These are phyloP conservation scores for Xiphorhynchus erythropygius DNA, from an alignment of 2,797 vertebrate species.

Conservation along the genomic window DNA sequence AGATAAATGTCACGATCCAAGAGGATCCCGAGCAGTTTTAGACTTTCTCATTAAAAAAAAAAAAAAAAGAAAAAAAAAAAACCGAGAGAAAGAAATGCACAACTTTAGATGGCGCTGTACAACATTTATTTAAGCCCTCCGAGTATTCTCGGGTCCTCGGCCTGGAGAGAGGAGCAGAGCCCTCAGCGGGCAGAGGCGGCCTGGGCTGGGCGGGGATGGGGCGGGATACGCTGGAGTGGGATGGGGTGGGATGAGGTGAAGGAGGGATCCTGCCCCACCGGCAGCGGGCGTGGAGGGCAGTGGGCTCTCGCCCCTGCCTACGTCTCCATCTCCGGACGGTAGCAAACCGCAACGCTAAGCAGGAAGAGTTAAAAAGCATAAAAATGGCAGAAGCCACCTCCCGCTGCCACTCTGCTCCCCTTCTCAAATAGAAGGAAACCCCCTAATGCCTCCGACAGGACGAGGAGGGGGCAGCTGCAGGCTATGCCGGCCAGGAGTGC, in stretches of 20 bases:
- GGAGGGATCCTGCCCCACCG: background rate
- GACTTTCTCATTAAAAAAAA: background rate
- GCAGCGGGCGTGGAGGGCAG: background rate
- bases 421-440: background rate
- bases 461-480: background rate
- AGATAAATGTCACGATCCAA: background rate
- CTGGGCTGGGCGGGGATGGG: background rate
- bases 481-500: background rate
- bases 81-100: background rate
- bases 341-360: background rate
- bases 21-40: background rate
- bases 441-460: background rate
- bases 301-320: background rate
- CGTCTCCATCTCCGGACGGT: background rate
- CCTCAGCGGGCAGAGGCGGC: background rate
- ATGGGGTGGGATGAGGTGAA: background rate
- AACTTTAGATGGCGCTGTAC: slow-evolving; percentile 55
- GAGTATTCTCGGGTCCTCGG: background rate
- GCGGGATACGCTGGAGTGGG: background rate
- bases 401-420: background rate
- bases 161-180: background rate
- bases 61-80: background rate
- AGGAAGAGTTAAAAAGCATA: background rate
- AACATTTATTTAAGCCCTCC: slow-evolving; percentile 55
- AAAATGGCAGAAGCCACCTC: background rate